These are phyloP conservation scores for Caenorhabditis brenneri DNA, from an alignment of 1,140 invertebrate species.

Conservation along the genomic window DNA sequence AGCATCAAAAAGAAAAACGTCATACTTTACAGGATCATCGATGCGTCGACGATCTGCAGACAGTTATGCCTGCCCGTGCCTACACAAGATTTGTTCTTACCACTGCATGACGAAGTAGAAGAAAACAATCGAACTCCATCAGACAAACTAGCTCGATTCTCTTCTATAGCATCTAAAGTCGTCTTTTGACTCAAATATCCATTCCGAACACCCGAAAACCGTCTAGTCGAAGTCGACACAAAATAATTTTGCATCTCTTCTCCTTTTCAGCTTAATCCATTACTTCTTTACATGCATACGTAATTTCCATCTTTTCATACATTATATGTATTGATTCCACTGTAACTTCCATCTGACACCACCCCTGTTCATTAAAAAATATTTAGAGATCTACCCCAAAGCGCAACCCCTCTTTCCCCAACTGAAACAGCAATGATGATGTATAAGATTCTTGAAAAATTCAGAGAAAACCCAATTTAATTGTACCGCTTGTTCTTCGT, in stretches of 20 bases:
- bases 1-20: neutral
- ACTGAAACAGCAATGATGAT: neutral
- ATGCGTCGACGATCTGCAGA: conserved; percentile 36
- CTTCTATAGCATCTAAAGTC: too few relatives aligned
- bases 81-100: conserved; percentile 8
- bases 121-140: neutral
- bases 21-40: neutral
- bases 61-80: neutral
- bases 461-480: too few relatives aligned
- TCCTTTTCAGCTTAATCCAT: neutral
- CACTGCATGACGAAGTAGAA: conserved; percentile 25
- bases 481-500: too few relatives aligned
- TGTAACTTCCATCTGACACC: neutral
- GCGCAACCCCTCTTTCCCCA: neutral
- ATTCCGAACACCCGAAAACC: neutral
- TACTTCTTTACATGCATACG: neutral
- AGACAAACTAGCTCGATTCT: neutral
- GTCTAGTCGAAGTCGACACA: neutral
- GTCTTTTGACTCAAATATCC: neutral
- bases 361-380: neutral
- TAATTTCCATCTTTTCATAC: neutral
- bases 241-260: neutral
- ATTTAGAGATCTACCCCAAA: neutral
- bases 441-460: neutral
- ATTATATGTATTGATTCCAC: conserved; percentile 32